A percentile compares a stretch with the other conserved stretches of the same genome.
phyloP scores from a whole-genome alignment of 1,140 invertebrate genomes.

The Bradysia coprophila region DNA sequence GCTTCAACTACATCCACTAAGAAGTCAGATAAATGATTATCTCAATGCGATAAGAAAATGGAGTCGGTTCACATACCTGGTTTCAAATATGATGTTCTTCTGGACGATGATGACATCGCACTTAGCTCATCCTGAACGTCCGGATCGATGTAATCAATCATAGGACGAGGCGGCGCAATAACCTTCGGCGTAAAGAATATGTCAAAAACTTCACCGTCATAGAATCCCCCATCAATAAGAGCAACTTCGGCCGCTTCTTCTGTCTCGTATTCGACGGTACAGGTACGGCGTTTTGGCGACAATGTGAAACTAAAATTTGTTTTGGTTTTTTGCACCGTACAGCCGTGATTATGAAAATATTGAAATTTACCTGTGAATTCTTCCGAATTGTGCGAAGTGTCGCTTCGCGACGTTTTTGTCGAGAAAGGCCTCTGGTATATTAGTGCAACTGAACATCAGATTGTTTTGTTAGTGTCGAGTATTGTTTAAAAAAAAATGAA shows the following conservation, averaged over 20 bases:
- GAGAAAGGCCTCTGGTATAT: conserved; percentile 43
- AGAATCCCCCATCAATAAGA: conserved; percentile 32
- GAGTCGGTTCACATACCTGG: neutral
- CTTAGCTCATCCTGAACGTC: conserved; percentile 29
- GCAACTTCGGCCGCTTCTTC: conserved; percentile 33
- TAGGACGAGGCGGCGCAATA: conserved; percentile 14
- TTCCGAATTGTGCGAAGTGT: conserved; percentile 44
- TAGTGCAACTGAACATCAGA: conserved; percentile 40
- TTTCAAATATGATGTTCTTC: conserved; percentile 1
- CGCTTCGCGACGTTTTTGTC: conserved; percentile 34
- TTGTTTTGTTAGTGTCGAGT: no score
- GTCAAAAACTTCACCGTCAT: conserved; percentile 37
- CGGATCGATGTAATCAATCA: conserved; percentile 17
- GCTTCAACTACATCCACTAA: neutral
- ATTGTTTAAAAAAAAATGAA: no score
- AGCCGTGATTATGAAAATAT: no score
- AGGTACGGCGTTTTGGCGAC: conserved; percentile 32
- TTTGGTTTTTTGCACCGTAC: no score
- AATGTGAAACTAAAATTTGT: conserved; percentile 39
- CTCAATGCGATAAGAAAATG: neutral
- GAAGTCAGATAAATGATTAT: neutral
- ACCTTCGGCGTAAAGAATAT: conserved; percentile 25
- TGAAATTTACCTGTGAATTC: no score
- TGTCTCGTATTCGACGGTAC: conserved; percentile 38
- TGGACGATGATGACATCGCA: conserved; percentile 23